phyloP scores from a whole-genome alignment of 2,113 vertebrate species.

The Xenus cinereus region DNA sequence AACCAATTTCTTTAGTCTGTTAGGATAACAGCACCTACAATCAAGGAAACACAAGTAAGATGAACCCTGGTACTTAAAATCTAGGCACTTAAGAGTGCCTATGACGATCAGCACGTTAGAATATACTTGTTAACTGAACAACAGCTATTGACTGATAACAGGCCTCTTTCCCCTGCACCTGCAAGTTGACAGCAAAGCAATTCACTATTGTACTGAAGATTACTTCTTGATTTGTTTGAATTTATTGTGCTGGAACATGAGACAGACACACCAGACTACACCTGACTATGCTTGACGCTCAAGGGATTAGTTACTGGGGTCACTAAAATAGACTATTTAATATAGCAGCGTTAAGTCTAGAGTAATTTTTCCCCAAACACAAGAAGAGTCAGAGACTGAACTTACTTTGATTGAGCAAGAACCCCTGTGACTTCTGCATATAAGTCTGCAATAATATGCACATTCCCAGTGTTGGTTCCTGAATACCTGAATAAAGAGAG shows the following conservation, averaged over 20 bases:
- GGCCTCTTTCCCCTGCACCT: background rate
- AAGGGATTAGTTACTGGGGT: background rate
- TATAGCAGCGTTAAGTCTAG: background rate
- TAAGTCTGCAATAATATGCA: conserved; percentile 97
- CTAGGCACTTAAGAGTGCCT: background rate
- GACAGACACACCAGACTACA: background rate
- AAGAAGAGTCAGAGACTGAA: background rate
- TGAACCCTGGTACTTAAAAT: background rate
- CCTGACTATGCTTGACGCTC: background rate
- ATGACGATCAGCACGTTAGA: background rate
- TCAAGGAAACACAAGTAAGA: background rate
- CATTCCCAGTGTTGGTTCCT: conserved; percentile 98
- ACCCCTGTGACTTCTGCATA: conserved; percentile 97
- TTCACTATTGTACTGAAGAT: background rate
- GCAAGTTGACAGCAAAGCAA: background rate
- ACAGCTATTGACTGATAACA: background rate
- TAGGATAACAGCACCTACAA: background rate
- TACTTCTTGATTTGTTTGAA: background rate
- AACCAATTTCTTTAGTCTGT: background rate
- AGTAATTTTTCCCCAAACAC: background rate
- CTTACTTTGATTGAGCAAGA: conserved; percentile 97
- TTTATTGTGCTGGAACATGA: background rate
- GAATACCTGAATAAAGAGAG: conserved; percentile 82
- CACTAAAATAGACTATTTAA: background rate
- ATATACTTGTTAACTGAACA: background rate